Conservation (phyloP, 2,888 invertebrate genomes). For the Cryptophagus acutangulus region DNA sequence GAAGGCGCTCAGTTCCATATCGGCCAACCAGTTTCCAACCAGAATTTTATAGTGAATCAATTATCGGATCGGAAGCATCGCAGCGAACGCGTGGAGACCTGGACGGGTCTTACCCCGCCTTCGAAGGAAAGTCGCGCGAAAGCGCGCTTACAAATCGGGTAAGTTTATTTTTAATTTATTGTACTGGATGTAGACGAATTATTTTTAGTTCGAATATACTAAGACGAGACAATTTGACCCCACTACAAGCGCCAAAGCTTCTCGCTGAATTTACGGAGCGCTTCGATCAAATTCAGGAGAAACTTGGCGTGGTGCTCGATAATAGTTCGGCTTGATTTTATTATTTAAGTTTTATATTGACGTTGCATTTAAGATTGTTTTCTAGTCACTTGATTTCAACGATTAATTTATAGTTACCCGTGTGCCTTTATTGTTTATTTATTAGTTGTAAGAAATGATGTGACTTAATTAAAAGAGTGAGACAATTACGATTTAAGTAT, state of each 20-base stretch:
- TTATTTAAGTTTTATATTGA: too few species aligned
- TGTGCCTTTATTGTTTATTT: slow-evolving; percentile 2
- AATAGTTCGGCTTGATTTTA: not conserved
- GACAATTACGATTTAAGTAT: too few species aligned
- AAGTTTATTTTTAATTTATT: slow-evolving; percentile 3
- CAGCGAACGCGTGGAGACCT: slow-evolving; percentile 24
- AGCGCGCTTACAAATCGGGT: too few species aligned
- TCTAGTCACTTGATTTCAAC: not conserved
- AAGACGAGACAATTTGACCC: slow-evolving; percentile 24
- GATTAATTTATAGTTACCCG: not conserved
- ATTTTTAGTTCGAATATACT: slow-evolving; percentile 23
- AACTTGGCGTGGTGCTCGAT: slow-evolving; percentile 29
- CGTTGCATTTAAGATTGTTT: too few species aligned
- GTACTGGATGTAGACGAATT: not conserved
- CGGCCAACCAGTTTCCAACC: slow-evolving; percentile 43
- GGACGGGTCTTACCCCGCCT: slow-evolving; percentile 42
- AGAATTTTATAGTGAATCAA: slow-evolving; percentile 29
- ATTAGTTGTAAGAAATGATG: too few species aligned
- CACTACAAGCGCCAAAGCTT: slow-evolving; percentile 38
- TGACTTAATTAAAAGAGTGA: too few species aligned
- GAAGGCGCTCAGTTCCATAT: slow-evolving; percentile 37
- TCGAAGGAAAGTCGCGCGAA: slow-evolving; percentile 25
- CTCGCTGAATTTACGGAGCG: slow-evolving; percentile 42
- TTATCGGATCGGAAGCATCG: not conserved
- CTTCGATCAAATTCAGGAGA: slow-evolving; percentile 44